phyloP scores from a whole-genome alignment of 1,140 invertebrate genomes.

The Cotesia typhae region DNA sequence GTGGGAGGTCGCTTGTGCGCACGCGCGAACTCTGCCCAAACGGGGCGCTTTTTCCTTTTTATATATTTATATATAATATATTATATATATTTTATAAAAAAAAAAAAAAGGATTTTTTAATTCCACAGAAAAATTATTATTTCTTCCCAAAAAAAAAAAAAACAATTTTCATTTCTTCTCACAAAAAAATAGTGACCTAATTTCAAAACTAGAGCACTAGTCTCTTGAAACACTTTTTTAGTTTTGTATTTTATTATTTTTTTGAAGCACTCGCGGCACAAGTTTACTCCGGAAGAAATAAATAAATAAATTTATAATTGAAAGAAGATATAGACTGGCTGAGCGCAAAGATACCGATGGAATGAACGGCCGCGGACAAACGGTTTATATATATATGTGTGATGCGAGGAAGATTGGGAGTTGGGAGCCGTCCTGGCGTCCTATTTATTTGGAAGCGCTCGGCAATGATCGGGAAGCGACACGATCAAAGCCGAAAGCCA shows the following conservation, averaged over 20 bases:
- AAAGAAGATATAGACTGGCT: no score
- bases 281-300: no score
- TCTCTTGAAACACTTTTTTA: no score
- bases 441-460: constrained; percentile 56
- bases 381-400: not conserved
- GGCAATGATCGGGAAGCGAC: constrained; percentile 52
- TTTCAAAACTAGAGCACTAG: no score
- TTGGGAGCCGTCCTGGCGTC: constrained; percentile 46
- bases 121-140: not conserved
- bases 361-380: constrained; percentile 25
- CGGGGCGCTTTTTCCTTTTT: not conserved
- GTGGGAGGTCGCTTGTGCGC: constrained; percentile 30
- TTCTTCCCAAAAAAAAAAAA: not conserved
- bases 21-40: constrained; percentile 36
- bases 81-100: no score
- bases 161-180: not conserved
- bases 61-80: no score
- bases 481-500: constrained; percentile 55
- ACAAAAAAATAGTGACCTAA: no score
- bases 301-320: no score
- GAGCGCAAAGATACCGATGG: not conserved
- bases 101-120: no score
- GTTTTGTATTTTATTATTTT: no score
- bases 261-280: no score
- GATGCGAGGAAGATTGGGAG: constrained; percentile 37